Evolutionary conservation across 2,113 vertebrate species (phyloP).

Genomic region (Pampusana beccarii): DNA sequence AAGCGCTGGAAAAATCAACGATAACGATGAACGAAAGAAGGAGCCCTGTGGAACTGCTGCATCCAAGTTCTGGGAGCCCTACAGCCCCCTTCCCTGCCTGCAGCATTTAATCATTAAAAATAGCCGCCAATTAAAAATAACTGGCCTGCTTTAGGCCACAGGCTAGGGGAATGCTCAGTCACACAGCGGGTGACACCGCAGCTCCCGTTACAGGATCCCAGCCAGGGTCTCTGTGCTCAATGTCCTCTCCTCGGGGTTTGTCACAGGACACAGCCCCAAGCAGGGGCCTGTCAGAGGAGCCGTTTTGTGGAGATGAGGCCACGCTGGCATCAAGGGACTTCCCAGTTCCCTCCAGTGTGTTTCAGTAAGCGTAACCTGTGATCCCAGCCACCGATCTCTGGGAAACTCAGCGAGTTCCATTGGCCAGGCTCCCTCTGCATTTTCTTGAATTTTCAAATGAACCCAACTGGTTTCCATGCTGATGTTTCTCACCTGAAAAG

Average conservation of each 20-base stretch:
- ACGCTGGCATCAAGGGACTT: neutral
- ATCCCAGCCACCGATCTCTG: neutral
- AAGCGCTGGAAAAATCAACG: constrained; percentile 83
- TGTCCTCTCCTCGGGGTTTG: neutral
- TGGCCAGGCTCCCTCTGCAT: neutral
- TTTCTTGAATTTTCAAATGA: neutral
- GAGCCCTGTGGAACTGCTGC: constrained; percentile 8
- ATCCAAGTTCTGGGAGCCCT: neutral
- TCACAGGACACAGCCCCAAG: neutral
- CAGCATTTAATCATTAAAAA: constrained; percentile 68
- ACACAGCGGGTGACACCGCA: neutral
- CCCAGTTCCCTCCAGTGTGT: neutral
- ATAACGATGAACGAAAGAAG: neutral
- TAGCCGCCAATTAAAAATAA: constrained; percentile 86
- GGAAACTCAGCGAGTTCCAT: neutral
- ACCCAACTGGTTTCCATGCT: neutral
- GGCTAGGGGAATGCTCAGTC: neutral
- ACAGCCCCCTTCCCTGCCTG: neutral
- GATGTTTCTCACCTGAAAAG: constrained; percentile 87
- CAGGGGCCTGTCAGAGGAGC: neutral
- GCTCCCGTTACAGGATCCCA: constrained; percentile 68
- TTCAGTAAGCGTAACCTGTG: neutral
- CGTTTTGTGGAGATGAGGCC: neutral
- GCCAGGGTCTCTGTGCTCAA: constrained; percentile 26
- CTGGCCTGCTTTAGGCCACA: constrained; percentile 9